Evolutionary conservation across 2,888 invertebrate genomes (phyloP), one percentile per base, ranked within the genome.

Genomic region (Aquatica leii): DNA sequence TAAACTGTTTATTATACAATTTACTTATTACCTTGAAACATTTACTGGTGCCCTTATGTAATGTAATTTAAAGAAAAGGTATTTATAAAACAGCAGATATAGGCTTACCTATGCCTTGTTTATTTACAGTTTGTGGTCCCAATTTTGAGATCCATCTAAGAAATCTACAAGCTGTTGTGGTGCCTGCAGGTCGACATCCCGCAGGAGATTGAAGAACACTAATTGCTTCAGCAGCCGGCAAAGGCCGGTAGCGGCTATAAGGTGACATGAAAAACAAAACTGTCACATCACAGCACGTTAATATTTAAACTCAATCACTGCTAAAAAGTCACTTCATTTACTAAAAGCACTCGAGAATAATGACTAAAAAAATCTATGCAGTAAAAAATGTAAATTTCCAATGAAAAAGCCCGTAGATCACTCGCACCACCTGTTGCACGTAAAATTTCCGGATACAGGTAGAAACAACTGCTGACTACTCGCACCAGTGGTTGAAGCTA

Each of bases 61-160:
- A 8, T 3, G 2, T 41, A 41, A 41, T 41, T 41, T 14, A 18
- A 18, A 18, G 15, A 18, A 17, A 46, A 46, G 20, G 43, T 15
- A 14, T 43, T 43, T 43, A 17, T 37, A 37, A 37, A 37, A 37
- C 37, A 37, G 37, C 37, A 5, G 37, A 37, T 11, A 11, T 37
- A 12, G 37, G 20, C 57, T n/a, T 40, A 59, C 64, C 64, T 64
- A 77, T 76, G 78, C 82, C 83, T 77, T 83, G 82, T 72, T 85
- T 85, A 72, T 82, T 83, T 65, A 83, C 84, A 31, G 84, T 83
- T 62, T 85, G 85, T 57, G 84, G 84, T 49, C 84, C 83, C 31
- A 85, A 78, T 65, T 84, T 82, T 46, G 84, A 81, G 71, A 85
- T 84, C 85, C 85, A 85, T 72, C 84, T 80, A 66, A 85, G 80